These are phyloP conservation scores for Naja naja DNA, from an alignment of 2,113 vertebrate genomes.

Conservation along the genomic window DNA sequence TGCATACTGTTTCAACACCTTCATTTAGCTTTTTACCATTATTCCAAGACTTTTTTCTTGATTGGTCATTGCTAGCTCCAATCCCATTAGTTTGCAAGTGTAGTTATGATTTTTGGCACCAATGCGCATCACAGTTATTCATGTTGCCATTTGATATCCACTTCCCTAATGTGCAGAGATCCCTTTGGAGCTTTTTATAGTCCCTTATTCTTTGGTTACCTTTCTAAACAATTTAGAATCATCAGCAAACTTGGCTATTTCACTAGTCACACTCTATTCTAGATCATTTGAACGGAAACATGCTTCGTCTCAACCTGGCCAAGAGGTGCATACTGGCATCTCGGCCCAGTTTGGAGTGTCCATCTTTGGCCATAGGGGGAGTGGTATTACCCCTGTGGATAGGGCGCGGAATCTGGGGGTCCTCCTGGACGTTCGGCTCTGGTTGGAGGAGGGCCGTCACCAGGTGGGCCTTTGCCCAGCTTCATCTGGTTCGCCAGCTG, in stretches of 20 bases:
- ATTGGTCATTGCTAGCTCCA: neutral
- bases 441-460: too few species aligned
- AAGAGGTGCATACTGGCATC: too few species aligned
- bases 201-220: neutral
- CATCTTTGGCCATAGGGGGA: too few species aligned
- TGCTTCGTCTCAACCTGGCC: too few species aligned
- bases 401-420: too few species aligned
- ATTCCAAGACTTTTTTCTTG: neutral
- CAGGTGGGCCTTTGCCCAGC: too few species aligned
- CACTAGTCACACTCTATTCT: neutral
- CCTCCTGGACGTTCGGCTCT: too few species aligned
- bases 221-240: neutral
- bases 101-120: neutral
- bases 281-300: too few species aligned
- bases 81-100: neutral
- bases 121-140: neutral
- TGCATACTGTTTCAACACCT: neutral
- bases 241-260: neutral
- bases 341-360: too few species aligned
- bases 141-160: neutral
- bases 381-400: too few species aligned
- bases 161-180: neutral
- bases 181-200: neutral
- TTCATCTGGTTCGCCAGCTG: too few species aligned
- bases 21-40: neutral